Percentiles rank a stretch among this genome's conserved stretches.
phyloP scores from a whole-genome alignment of 2,113 vertebrate species.

The Seriola aureovittata region DNA sequence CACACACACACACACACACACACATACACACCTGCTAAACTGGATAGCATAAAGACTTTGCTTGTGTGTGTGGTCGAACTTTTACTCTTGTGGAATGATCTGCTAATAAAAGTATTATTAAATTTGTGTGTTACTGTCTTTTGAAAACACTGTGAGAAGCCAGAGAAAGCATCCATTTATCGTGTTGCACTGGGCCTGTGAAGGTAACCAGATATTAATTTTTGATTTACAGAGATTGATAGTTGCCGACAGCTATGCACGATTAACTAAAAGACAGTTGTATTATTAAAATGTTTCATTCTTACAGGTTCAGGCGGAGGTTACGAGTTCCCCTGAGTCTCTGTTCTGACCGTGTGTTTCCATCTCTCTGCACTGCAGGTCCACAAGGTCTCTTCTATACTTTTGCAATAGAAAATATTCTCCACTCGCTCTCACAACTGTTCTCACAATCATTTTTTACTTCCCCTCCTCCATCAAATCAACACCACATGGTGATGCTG shows the following conservation, averaged over 20 bases:
- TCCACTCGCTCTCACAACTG: slow-evolving; percentile 18
- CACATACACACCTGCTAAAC: slow-evolving; percentile 12
- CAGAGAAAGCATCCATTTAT: slow-evolving; percentile 9
- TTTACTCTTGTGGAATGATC: slow-evolving; percentile 2
- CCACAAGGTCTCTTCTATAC: slow-evolving; percentile 2
- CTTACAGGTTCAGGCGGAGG: slow-evolving; percentile 26
- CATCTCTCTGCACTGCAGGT: slow-evolving; percentile 10
- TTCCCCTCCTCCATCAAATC: slow-evolving; percentile 39
- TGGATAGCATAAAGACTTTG: background rate
- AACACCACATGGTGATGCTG: slow-evolving; percentile 49
- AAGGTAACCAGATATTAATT: slow-evolving; percentile 30
- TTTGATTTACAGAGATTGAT: slow-evolving; percentile 37
- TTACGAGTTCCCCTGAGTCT: slow-evolving; percentile 11
- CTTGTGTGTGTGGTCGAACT: background rate
- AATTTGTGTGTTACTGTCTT: slow-evolving; percentile 6
- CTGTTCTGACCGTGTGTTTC: background rate
- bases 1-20: too few species aligned
- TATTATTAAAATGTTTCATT: slow-evolving; percentile 5
- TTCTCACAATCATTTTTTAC: slow-evolving; percentile 37
- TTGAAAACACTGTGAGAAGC: background rate
- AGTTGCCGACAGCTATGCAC: slow-evolving; percentile 4
- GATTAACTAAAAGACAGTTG: slow-evolving; percentile 3
- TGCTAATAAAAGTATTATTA: background rate
- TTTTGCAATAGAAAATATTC: slow-evolving; percentile 30
- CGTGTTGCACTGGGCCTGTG: background rate